A percentile compares a stretch with the other conserved stretches of the same genome.
Conservation (phyloP, 2,113 vertebrate species). For the Ariopsis seemanni region DNA sequence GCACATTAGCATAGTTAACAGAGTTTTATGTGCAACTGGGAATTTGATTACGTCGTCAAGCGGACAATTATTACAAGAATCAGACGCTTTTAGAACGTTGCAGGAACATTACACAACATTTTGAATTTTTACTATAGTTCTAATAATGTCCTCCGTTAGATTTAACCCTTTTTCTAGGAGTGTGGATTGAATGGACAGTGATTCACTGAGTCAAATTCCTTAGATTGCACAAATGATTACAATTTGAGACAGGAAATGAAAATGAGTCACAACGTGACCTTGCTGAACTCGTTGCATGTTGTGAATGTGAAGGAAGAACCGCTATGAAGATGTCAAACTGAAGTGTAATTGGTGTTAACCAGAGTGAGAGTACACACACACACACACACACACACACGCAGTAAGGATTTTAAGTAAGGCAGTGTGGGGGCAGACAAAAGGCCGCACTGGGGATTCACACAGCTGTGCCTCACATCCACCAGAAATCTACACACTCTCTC, state of each 20-base stretch:
- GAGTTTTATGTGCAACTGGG: neutral
- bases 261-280: neutral
- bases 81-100: neutral
- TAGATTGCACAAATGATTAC: no score
- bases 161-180: neutral
- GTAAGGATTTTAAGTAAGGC: no score
- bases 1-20: neutral
- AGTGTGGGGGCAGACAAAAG: no score
- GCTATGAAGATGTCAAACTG: neutral
- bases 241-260: neutral
- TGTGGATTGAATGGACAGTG: neutral
- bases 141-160: neutral
- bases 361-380: neutral
- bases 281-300: neutral
- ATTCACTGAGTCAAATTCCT: neutral
- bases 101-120: neutral
- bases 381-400: neutral
- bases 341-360: conserved; percentile 2
- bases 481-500: neutral
- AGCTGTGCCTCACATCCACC: neutral
- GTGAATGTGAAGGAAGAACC: neutral
- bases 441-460: neutral
- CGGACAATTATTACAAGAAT: neutral
- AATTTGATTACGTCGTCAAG: neutral
- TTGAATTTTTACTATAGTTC: neutral